Conservation (phyloP, 2,888 invertebrate genomes). For the Tanytarsus gracilentus region DNA sequence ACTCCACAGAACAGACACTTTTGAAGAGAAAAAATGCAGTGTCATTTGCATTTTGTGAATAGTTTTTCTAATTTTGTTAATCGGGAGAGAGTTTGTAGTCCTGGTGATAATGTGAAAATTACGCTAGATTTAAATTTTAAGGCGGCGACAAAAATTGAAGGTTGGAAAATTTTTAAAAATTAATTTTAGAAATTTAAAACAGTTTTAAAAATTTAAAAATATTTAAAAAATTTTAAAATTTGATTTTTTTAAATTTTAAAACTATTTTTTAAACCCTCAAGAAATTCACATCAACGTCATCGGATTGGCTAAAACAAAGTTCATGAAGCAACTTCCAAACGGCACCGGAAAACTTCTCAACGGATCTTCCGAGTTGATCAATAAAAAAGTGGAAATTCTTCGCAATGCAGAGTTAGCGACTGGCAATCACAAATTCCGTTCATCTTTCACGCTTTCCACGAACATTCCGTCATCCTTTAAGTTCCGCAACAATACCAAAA, state of each 20-base stretch:
- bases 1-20: too few relatives aligned
- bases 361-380: not conserved
- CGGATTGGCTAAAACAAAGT: not conserved
- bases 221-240: not conserved
- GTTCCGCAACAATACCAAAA: not conserved
- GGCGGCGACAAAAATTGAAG: not conserved
- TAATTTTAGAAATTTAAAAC: not conserved
- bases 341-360: not conserved
- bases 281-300: not conserved
- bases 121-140: not conserved
- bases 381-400: not conserved
- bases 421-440: not conserved
- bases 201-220: not conserved
- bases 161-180: not conserved
- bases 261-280: not conserved
- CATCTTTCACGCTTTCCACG: not conserved
- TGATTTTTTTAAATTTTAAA: not conserved
- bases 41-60: constrained; percentile 2
- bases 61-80: constrained; percentile 3
- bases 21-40: not conserved
- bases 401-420: not conserved
- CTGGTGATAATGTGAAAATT: not conserved
- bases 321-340: not conserved
- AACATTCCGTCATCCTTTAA: not conserved
- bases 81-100: not conserved